phyloP scores from a whole-genome alignment of 2,113 vertebrate genomes.

The Agelaius tricolor region DNA sequence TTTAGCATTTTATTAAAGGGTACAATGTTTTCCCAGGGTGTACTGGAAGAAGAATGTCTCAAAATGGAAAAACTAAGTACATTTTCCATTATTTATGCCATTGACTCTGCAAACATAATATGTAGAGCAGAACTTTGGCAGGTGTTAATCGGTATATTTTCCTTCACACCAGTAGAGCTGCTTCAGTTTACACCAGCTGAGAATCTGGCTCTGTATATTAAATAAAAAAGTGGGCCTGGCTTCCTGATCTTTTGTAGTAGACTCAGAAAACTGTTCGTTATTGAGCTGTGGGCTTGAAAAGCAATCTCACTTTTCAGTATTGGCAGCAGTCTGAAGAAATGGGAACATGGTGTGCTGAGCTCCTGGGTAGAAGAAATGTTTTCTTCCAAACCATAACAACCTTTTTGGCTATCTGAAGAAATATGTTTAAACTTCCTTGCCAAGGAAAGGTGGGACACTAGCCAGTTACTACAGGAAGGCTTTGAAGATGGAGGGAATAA shows the following conservation, averaged over 20 bases:
- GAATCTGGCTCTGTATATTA: constrained; percentile 22
- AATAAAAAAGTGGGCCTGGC: constrained; percentile 22
- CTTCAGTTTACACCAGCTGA: constrained; percentile 49
- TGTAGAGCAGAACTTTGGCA: constrained; percentile 54
- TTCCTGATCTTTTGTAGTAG: constrained; percentile 57
- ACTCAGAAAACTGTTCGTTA: constrained; percentile 12
- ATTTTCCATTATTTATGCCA: constrained; percentile 52
- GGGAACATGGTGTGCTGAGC: constrained; percentile 60
- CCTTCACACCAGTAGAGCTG: constrained; percentile 6
- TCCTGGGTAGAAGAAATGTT: constrained; percentile 57
- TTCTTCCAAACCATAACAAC: constrained; percentile 56
- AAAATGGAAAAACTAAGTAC: constrained; percentile 36
- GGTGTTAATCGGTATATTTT: constrained; percentile 59
- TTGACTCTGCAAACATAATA: constrained; percentile 46
- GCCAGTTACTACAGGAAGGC: constrained; percentile 55
- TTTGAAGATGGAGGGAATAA: constrained; percentile 57
- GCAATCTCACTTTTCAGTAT: constrained; percentile 29
- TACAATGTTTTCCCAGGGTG: not conserved
- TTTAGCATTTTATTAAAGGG: constrained; percentile 6
- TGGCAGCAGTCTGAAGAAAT: constrained; percentile 47
- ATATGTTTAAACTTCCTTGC: constrained; percentile 52
- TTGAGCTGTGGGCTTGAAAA: constrained; percentile 47
- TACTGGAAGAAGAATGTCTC: not conserved
- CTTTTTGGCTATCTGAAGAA: constrained; percentile 53
- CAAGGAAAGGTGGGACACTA: constrained; percentile 27